Base-by-base conservation (phyloP, 2,113 vertebrate genomes). In the Corynorhinus townsendii region DNA sequence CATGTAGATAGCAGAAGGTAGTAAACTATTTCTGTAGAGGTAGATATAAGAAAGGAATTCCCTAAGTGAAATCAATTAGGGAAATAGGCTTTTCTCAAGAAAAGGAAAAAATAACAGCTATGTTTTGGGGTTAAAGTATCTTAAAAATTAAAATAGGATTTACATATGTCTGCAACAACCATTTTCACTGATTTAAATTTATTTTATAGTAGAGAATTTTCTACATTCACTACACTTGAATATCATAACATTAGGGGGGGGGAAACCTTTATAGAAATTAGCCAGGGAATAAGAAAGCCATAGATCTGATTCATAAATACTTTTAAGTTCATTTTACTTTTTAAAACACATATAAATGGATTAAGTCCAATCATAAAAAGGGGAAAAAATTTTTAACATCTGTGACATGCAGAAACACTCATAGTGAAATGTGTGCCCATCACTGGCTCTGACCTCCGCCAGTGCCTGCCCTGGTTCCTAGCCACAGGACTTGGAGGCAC, bases 101-200 rank as follows among this genome's bases (percentile, higher is more conserved):
- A 82, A 88, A 87, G 45, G 8, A 59, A 81, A 84, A 82, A 85
- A 6, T 22, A 24, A 68, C 35, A 12, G 0, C 35, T 94, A 17
- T 66, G 9, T 93, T 86, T 56, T 86, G 35, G 6, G 12, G 19
- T 62, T 40, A 85, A 72, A 92, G 76, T 87, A 75, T 83, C 49
- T 95, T 66, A 75, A 75, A 95, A 96, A 80, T 73, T 90, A 76
- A 93, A 88, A 54, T 84, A 84, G 14, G 38, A 64, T 87, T 90
- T 87, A 35, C 1, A 69, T 90, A 30, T 79, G 71, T 81, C 72
- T 71, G 73, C 7, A 75, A 30, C 1, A 72, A 76, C 33, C 56
- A 71, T 54, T 72, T 89, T 81, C 38, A 85, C 40, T 76, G 47
- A 47, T 81, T 71, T 38, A 6, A 81, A 81, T 89, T 85, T 47